Percentiles rank a stretch among this genome's conserved stretches.
Conservation (phyloP, 2,113 vertebrate genomes). For the Rhinopomastus cyanomelas region DNA sequence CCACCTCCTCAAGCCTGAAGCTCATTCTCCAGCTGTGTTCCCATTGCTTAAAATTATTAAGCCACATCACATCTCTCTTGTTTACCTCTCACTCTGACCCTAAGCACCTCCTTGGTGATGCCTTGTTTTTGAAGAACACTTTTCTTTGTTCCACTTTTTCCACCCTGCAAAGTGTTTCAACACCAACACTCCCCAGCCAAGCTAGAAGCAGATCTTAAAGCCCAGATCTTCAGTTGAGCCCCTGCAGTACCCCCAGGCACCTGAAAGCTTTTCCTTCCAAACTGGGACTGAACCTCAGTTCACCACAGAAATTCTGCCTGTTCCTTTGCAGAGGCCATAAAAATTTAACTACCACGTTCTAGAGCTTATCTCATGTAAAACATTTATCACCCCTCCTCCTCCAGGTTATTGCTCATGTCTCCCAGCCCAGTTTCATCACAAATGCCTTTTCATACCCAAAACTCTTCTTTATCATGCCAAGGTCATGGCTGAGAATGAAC, state of each 20-base stretch:
- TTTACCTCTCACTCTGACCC: background rate
- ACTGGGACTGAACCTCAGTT: background rate
- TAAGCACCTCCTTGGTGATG: background rate
- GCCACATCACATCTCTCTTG: background rate
- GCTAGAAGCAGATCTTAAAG: background rate
- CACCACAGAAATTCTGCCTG: background rate
- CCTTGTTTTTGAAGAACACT: background rate
- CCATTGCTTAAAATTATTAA: background rate
- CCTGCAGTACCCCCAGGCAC: background rate
- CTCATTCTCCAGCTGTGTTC: background rate
- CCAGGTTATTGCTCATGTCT: background rate
- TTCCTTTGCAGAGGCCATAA: background rate
- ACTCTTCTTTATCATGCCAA: background rate
- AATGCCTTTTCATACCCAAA: background rate
- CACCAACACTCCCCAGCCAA: background rate
- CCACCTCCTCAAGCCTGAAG: background rate
- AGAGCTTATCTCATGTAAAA: background rate
- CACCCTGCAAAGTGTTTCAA: background rate
- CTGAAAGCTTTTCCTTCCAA: background rate
- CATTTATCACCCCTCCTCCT: background rate
- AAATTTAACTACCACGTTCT: background rate
- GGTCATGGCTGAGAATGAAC: background rate
- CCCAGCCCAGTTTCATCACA: background rate
- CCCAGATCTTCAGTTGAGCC: background rate
- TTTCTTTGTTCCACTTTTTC: background rate